Evolutionary conservation across 2,113 vertebrate species (phyloP), one percentile per base, ranked within the genome.

Genomic region (Urocitellus parryii): DNA sequence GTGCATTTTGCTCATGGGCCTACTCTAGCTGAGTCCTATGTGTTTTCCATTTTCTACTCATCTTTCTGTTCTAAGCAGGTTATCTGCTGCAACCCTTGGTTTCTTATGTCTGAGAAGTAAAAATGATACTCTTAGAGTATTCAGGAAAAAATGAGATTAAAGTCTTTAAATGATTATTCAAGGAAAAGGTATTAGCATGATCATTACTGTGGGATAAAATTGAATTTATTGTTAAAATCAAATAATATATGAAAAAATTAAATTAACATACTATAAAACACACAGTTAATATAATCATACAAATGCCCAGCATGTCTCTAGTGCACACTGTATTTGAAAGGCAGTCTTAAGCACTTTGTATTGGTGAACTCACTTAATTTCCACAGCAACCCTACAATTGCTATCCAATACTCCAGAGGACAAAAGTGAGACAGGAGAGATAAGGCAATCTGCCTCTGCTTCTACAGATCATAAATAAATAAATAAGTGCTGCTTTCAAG

Each of bases 201-300:
- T 48, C 6, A 68, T 1, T 74, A 27, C 9, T 51, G 27, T 45
- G 17, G 53, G 61, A 24, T 63, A 95, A 78, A 74, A 67, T 2
- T 74, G 0, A 79, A 79, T 90, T 73, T 61, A 84, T 45, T 90
- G 42, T 63, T 91, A 92, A 94, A 90, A 81, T 65, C 84, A 94
- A 87, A 77, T 70, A 70, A 84, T 53, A 45, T 16, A 65, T 68
- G 48, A 53, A 8, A 77, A 68, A 84, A 81, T 37, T 68, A 72
- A 51, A 79, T 48, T 25, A 85, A 76, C 76, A 81, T 18, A 39
- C 2, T 29, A 27, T 87, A 79, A 77, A 68, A 78, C 42, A 67
- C 3, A 56, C 7, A 91, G 4, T 14, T 91, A 25, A 68, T 63
- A 4, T 48, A 42, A 82, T 86, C 80, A 56, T 1, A 74, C 67